phyloP scores from a whole-genome alignment of 2,797 vertebrate species.

The Premnoplex brunnescens region DNA sequence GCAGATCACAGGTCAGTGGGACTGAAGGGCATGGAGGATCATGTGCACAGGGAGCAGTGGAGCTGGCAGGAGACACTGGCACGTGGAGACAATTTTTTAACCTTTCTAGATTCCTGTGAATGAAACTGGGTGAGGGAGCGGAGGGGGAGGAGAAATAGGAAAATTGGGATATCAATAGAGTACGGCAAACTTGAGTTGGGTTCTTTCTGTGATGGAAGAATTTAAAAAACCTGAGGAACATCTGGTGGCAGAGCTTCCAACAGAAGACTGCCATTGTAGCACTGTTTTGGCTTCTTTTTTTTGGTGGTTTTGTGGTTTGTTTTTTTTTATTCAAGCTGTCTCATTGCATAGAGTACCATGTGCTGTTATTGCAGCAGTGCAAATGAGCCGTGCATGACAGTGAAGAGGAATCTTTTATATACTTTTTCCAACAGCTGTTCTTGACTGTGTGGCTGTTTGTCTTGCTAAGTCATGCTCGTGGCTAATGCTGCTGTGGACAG shows the following conservation, averaged over 20 bases:
- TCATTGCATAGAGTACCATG: neutral
- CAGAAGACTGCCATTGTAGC: neutral
- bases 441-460: neutral
- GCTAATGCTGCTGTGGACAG: neutral
- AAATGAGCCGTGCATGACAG: neutral
- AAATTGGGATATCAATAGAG: neutral
- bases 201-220: neutral
- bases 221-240: neutral
- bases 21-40: neutral
- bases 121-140: neutral
- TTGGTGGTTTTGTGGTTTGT: neutral
- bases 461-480: neutral
- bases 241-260: neutral
- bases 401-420: neutral
- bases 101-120: neutral
- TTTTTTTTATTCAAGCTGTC: neutral
- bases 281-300: neutral
- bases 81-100: neutral
- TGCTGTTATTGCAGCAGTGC: neutral
- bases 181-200: neutral
- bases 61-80: neutral
- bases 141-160: neutral
- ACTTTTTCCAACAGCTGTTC: neutral
- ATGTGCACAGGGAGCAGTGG: fast-evolving
- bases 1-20: conserved; percentile 92